Evolutionary conservation across 2,888 invertebrate species (phyloP).

Genomic region (Uropetala carovei): DNA sequence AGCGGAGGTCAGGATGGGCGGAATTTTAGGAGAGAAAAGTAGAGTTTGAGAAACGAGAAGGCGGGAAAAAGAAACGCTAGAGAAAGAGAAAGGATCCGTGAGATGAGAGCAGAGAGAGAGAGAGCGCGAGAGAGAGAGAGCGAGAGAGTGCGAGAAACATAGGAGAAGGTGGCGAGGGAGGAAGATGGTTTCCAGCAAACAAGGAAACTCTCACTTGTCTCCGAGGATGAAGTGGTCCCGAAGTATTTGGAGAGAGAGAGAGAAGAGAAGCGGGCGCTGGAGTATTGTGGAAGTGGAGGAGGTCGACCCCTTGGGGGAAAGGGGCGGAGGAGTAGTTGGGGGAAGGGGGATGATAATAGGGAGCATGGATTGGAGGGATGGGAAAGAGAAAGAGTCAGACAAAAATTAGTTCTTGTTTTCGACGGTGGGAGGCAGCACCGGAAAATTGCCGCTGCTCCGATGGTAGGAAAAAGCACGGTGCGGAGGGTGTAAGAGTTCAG

Average conservation of each 20-base stretch:
- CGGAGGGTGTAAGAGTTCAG: background rate
- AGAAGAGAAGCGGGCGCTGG: background rate
- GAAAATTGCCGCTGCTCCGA: background rate
- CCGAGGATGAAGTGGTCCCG: background rate
- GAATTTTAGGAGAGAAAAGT: background rate
- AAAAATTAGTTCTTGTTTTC: slow-evolving; percentile 4
- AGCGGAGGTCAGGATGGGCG: too few relatives aligned
- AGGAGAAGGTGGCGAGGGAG: background rate
- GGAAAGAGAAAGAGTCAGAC: background rate
- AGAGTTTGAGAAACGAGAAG: background rate
- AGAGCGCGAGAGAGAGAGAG: background rate
- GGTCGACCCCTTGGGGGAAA: background rate
- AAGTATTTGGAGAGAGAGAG: background rate
- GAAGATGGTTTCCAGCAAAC: slow-evolving; percentile 9
- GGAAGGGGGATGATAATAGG: background rate
- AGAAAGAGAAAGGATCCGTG: background rate
- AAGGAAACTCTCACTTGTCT: slow-evolving; percentile 37
- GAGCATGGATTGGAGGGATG: background rate
- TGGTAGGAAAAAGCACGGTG: background rate
- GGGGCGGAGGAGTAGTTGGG: background rate
- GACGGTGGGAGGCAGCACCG: slow-evolving; percentile 18
- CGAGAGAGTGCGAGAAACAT: too few relatives aligned
- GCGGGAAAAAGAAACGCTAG: background rate
- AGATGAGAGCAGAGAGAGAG: background rate
- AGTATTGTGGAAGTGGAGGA: too few relatives aligned